Conservation (phyloP, 2,888 invertebrate species). For the Anoplius nigerrimus region DNA sequence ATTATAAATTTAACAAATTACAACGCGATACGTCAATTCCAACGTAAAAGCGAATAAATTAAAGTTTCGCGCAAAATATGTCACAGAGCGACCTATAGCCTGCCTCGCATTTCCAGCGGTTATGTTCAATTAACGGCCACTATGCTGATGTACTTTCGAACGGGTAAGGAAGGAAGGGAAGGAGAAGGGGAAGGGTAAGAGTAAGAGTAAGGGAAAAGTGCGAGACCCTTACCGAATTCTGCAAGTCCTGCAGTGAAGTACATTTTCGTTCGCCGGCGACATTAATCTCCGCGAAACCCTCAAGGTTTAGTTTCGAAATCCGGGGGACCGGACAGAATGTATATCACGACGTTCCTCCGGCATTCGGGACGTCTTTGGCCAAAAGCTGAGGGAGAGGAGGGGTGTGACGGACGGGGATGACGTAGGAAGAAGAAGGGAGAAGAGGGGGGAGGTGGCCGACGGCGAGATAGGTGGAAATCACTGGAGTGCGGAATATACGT, state of each 20-base stretch:
- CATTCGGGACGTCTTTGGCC: not conserved
- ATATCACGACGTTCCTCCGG: not conserved
- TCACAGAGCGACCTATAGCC: too few species aligned
- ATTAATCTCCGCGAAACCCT: not conserved
- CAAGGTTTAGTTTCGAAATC: not conserved
- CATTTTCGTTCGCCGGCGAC: not conserved
- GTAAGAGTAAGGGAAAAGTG: not conserved
- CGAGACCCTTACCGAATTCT: too few species aligned
- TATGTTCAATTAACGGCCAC: too few species aligned
- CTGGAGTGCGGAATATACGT: conserved; percentile 31
- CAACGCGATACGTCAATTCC: too few species aligned
- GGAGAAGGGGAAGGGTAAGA: too few species aligned
- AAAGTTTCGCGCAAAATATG: too few species aligned
- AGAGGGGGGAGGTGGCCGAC: too few species aligned
- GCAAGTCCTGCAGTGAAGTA: too few species aligned
- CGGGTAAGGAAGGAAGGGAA: not conserved
- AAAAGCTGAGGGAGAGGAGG: too few species aligned
- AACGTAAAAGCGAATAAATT: too few species aligned
- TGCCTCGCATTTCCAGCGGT: too few species aligned
- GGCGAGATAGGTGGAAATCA: conserved; percentile 11
- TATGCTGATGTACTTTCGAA: not conserved
- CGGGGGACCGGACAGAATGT: conserved; percentile 4
- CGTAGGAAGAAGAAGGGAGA: conserved; percentile 1
- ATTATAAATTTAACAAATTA: too few species aligned
- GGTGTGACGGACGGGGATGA: not conserved